Evolutionary conservation across 2,888 invertebrate genomes (phyloP).

Genomic region (Danaus chrysippus): DNA sequence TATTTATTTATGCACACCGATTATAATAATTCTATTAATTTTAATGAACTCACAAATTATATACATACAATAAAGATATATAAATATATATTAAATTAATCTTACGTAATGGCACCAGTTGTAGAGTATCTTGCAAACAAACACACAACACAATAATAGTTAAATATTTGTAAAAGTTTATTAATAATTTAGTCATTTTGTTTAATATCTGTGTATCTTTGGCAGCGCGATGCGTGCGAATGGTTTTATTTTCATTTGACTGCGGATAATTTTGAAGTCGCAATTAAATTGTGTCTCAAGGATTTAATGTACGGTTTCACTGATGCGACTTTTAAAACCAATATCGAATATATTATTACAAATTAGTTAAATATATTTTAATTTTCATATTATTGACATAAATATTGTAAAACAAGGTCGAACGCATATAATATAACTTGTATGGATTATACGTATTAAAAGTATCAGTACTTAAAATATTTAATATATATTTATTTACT

Average conservation of each 20-base stretch:
- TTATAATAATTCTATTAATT: too few relatives aligned
- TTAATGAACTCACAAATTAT: neutral
- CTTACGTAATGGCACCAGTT: constrained; percentile 68
- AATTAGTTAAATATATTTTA: neutral
- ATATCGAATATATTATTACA: neutral
- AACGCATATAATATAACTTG: too few relatives aligned
- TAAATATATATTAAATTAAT: constrained; percentile 32
- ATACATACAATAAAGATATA: neutral
- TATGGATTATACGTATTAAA: too few relatives aligned
- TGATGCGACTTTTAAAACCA: constrained; percentile 30
- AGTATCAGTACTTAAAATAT: neutral
- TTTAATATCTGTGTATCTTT: constrained; percentile 40
- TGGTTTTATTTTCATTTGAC: constrained; percentile 42
- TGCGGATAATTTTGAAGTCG: constrained; percentile 49
- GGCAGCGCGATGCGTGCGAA: constrained; percentile 46
- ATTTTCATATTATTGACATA: neutral
- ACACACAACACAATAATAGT: constrained; percentile 49
- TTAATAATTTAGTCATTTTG: constrained; percentile 17
- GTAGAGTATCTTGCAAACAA: constrained; percentile 54
- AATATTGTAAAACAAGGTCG: too few relatives aligned
- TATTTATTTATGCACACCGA: too few relatives aligned
- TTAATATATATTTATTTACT: neutral
- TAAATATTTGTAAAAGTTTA: constrained; percentile 32
- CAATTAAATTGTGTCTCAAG: constrained; percentile 63
- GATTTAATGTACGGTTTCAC: constrained; percentile 49